Base-by-base conservation (phyloP, 2,888 invertebrate species). In the Ophion ellenae region DNA sequence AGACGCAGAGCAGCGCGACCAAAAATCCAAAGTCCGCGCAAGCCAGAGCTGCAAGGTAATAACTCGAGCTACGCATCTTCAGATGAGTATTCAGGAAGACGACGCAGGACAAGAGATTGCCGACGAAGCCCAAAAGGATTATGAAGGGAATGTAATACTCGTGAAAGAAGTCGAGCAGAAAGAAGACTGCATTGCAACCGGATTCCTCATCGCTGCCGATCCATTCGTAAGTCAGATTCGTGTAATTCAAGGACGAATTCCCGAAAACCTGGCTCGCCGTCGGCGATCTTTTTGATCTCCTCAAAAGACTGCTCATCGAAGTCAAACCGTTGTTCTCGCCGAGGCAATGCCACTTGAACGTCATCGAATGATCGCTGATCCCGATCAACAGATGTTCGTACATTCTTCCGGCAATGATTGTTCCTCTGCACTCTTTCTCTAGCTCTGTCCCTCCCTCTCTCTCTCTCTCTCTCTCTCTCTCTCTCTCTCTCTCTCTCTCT, bases 21-120 rank as follows among this genome's bases (percentile, higher is more conserved):
- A 96, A 91, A 89, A 95, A 96, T 2, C 95, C 95, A 63, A 96
- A 95, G 90, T 96, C 96, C 0, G 96, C 95, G 0, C 95, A 92
- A 3, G 96, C 95, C 67, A 96, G 91, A 0, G 96, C 96, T 0
- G 96, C 96, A 81, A 96, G 91, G 89, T 96, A 96, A 88, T 96
- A 96, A 88, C 96, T 96, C 2, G 96, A 96, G 78, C 96, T 96
- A 28, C 96, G 94, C 93, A 95, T 94, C 88, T 95, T 95, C 53
- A 96, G 93, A 86, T 95, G 95, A 0, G 96, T 96, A 71, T 95
- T 95, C 14, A 96, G 92, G 89, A 96, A 96, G 0, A 96, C 96
- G 2, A 95, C 91, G 89, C 95, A 95, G 0, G 96, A 96, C 2
- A 96, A 89, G 0, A 95, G 89, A 88, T 96, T 96, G 0, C 96